A percentile compares a stretch with the other conserved stretches of the same genome.
Evolutionary conservation across 2,888 invertebrate genomes (phyloP).

Genomic region (Drosophila flavopinicola): DNA sequence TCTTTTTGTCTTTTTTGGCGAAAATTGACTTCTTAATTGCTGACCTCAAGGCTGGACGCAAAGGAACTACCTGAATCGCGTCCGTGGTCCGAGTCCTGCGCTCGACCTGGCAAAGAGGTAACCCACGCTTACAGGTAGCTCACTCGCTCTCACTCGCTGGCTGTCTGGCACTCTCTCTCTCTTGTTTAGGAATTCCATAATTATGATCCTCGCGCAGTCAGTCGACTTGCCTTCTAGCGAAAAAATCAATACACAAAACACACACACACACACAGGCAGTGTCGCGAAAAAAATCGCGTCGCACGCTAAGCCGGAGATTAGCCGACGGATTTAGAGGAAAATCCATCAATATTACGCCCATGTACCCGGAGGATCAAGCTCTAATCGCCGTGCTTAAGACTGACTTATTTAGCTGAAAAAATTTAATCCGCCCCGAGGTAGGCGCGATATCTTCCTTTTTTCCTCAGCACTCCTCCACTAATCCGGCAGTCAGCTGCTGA

Average conservation of each 20-base stretch:
- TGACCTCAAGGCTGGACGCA: slow-evolving; percentile 41
- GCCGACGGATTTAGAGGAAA: slow-evolving; percentile 75
- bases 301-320: slow-evolving; percentile 72
- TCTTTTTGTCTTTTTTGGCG: slow-evolving; percentile 59
- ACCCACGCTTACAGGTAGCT: slow-evolving; percentile 74
- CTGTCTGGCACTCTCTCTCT: slow-evolving; percentile 27
- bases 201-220: slow-evolving; percentile 72
- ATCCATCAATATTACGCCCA: slow-evolving; percentile 81
- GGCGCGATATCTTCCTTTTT: slow-evolving; percentile 38
- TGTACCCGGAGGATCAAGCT: slow-evolving; percentile 69
- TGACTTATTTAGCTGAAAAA: slow-evolving; percentile 72
- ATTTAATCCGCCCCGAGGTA: slow-evolving; percentile 71
- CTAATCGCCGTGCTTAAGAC: slow-evolving; percentile 71
- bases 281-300: slow-evolving; percentile 71
- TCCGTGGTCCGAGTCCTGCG: not conserved
- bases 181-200: slow-evolving; percentile 81
- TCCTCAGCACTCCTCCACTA: slow-evolving; percentile 21
- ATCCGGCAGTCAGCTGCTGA: slow-evolving; percentile 63
- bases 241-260: slow-evolving; percentile 53
- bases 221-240: slow-evolving; percentile 64
- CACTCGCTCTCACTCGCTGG: slow-evolving; percentile 12
- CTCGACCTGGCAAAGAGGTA: slow-evolving; percentile 57
- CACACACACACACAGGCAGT: slow-evolving; percentile 9
- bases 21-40: slow-evolving; percentile 81
- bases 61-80: slow-evolving; percentile 23